Evolutionary conservation across 2,888 invertebrate genomes (phyloP), one percentile per base, ranked within the genome.

Genomic region (Diarsia rubi): DNA sequence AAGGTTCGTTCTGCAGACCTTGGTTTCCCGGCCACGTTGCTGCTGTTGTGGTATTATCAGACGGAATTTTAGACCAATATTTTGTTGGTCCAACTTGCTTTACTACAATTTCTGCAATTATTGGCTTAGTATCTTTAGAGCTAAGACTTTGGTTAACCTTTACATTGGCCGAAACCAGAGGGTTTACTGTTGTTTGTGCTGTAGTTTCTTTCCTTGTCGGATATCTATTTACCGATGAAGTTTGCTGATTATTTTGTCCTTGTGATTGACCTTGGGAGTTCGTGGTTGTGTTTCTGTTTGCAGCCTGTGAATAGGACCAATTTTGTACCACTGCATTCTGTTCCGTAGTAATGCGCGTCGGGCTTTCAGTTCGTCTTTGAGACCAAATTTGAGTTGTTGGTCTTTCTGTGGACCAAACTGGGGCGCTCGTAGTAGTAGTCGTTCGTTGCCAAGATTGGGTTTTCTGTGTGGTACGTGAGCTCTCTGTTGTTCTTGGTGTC

Each of bases 21-120:
- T 66, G 42, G 54, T 24, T 81, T 11, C 24, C 62, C 0, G 71
- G n/a, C 77, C 65, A 76, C 24, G 2, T 19, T 12, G 6, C 5
- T 42, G 11, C 21, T 57, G 9, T 47, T 11, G 68, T 71, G 14
- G 2, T 72, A 57, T 76, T 71, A 3, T 65, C 81, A 12, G 54
- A 5, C 3, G 81, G 65, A 24, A 80, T 76, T 68, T 76, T 80
- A 0, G 80, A 31, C 80, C 80, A 80, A 81, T 45, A 66, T 62
- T 80, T 64, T 16, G 65, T 72, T 1, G 64, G 21, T 11, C 59
- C 71, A 45, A 60, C 49, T 67, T 75, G 69, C 21, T 64, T 63
- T 16, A 67, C 64, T 27, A 63, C 65, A 52, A 68, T 42, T 69
- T 62, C 42, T 24, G 59, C 24, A 47, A 27, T 67, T 42, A 27